Evolutionary conservation across 2,888 invertebrate species (phyloP), one percentile per base, ranked within the genome.

Genomic region (Liodrosophila aerea): DNA sequence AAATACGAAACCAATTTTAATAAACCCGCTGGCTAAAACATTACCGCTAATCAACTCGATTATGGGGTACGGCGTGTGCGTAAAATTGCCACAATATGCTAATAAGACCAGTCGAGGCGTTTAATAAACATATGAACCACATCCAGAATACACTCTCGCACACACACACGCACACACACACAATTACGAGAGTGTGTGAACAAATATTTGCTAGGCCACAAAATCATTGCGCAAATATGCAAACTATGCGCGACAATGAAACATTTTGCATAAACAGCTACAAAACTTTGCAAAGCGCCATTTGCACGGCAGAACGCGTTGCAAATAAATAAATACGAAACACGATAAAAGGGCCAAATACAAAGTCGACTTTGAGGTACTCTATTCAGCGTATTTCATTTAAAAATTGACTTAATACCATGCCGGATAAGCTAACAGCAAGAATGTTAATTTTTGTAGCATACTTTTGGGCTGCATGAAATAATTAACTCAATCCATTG

Each of bases 141-240:
- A 44, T 34, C 64, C 56, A 36, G 45, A 52, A 22, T 4, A 22
- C 22, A 22, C 22, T 40, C 44, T 18, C 37, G 45, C 40, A 33
- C n/a, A 13, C 9, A 15, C 18, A 30, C 29, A 12, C 7, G 34
- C 41, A 37, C n/a, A 16, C 13, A 29, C 13, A 8, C 37, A 41
- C 51, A 40, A 30, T 30, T 30, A 37, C 39, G 62, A 51, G 64
- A 63, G 62, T 75, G 78, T 78, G 78, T 65, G 78, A 78, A 73
- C 83, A 78, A 78, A 78, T 78, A 78, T 78, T 78, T 78, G 68
- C 73, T 40, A 44, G 65, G 71, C 76, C 82, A 71, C 78, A 82
- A 78, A 82, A 76, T 76, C 65, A 82, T 78, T 78, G 76, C 68
- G 78, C 64, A 82, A 78, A 82, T 82, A 82, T 78, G 82, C 71